Evolutionary conservation across 2,797 vertebrate genomes (phyloP), one percentile per base, ranked within the genome.

Genomic region (Moxostoma hubbsi): DNA sequence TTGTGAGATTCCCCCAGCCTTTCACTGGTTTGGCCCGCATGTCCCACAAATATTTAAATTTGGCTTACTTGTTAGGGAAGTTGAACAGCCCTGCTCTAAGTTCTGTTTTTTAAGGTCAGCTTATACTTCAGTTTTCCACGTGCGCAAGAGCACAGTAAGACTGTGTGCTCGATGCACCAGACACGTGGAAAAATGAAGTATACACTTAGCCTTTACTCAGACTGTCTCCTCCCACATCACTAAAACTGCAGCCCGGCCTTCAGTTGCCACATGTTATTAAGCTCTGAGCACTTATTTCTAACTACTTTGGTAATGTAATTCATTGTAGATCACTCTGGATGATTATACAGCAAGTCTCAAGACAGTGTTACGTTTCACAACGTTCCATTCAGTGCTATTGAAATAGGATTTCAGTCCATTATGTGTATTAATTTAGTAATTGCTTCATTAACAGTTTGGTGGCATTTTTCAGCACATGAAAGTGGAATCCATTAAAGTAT

Each of bases 301-400:
- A 36, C 55, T 49, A 43, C 46, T 77, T 7, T 45, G 66, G 49
- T 71, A 74, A 72, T 65, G 64, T 15, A 67, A 58, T 63, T 74
- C 66, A 82, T 54, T 61, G 55, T 57, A 80, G 73, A 80, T 77
- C 78, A 63, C 15, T 16, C 59, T 50, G 36, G 65, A 57, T 79
- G 75, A 72, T 79, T 72, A 84, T 66, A 75, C 71, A 75, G 61
- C 11, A 24, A 65, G 58, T 80, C 79, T 79, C 43, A 61, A 77
- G 72, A 71, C 49, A 51, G 9, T 16, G 54, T 62, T 69, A 47
- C n/a, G 55, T 16, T 62, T 24, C 24, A 54, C 45, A 50, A 58
- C 51, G 74, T 76, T 57, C 45, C 66, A 45, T 70, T 72, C 75
- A 62, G 47, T 57, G 12, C 46, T 16, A 10, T 70, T 64, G 53